Evolutionary conservation across 2,797 vertebrate species (phyloP).

Genomic region (Channallabes apus): DNA sequence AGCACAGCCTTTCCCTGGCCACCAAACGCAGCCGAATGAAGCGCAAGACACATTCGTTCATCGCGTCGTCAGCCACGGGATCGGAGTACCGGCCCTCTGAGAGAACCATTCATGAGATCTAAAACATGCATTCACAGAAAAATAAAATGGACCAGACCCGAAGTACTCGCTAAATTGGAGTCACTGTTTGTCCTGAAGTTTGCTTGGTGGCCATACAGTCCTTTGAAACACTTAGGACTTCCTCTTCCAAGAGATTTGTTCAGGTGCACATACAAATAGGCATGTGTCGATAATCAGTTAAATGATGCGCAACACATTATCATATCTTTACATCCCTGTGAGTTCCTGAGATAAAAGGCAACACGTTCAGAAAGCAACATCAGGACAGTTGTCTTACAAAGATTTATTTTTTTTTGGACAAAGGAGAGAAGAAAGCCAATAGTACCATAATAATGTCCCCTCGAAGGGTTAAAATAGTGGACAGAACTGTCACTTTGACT

Average conservation of each 20-base stretch:
- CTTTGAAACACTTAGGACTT: background rate
- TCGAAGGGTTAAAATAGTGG: constrained; percentile 3
- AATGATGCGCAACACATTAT: background rate
- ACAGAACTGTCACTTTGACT: background rate
- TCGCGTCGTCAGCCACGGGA: constrained; percentile 81
- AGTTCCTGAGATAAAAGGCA: background rate
- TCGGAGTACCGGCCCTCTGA: constrained; percentile 90
- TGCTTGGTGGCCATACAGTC: background rate
- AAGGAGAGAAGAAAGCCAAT: background rate
- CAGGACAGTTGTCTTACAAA: background rate
- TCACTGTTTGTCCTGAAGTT: constrained; percentile 23
- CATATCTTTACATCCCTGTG: background rate
- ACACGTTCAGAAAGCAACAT: background rate
- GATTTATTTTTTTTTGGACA: background rate
- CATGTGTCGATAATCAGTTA: constrained; percentile 19
- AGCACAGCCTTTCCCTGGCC: constrained; percentile 92
- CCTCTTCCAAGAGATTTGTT: constrained; percentile 6
- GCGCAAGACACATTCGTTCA: constrained; percentile 97
- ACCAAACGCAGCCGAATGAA: constrained; percentile 93
- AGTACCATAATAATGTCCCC: background rate
- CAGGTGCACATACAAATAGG: background rate
- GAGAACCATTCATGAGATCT: constrained; percentile 95
- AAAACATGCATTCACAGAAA: constrained; percentile 56
- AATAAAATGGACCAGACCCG: background rate
- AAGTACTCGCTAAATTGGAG: background rate